Percentiles rank a stretch among this genome's conserved stretches.
Conservation (phyloP, 2,797 vertebrate genomes). For the Numenius phaeopus region DNA sequence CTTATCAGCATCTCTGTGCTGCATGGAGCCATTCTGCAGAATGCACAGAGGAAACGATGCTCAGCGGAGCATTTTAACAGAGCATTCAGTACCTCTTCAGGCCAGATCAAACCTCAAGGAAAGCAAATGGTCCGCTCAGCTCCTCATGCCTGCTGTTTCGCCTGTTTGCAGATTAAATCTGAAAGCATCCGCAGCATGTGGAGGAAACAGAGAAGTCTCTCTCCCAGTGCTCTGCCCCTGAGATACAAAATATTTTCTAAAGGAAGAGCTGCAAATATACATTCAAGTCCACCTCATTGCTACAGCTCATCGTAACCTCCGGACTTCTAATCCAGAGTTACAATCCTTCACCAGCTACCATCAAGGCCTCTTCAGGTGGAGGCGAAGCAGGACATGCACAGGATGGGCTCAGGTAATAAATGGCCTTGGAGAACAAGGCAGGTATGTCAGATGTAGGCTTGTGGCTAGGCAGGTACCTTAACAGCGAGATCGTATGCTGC, state of each 20-base stretch:
- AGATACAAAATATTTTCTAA: slow-evolving; percentile 10
- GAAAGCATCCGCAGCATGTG: not conserved
- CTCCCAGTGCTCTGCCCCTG: not conserved
- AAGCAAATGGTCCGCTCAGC: not conserved
- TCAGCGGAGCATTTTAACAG: not conserved
- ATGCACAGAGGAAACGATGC: fast-evolving
- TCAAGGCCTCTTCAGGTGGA: not conserved
- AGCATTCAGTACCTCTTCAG: not conserved
- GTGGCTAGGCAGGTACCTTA: not conserved
- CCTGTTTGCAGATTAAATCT: not conserved
- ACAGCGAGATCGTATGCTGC: fast-evolving
- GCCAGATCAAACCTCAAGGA: not conserved
- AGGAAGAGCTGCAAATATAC: not conserved
- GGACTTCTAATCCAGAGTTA: not conserved
- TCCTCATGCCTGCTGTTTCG: not conserved
- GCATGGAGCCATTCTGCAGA: not conserved
- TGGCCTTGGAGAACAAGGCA: no score
- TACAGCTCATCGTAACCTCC: not conserved
- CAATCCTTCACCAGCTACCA: not conserved
- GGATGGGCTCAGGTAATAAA: not conserved
- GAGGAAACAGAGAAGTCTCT: not conserved
- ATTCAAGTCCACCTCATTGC: not conserved
- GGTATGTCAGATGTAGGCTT: not conserved
- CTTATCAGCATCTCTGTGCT: not conserved
- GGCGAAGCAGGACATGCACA: not conserved